Evolutionary conservation across 53 echinoderm and acorn worm genomes (phyloP), one percentile per base, ranked within the genome.

Genomic region (Temnopleurus reevesii): DNA sequence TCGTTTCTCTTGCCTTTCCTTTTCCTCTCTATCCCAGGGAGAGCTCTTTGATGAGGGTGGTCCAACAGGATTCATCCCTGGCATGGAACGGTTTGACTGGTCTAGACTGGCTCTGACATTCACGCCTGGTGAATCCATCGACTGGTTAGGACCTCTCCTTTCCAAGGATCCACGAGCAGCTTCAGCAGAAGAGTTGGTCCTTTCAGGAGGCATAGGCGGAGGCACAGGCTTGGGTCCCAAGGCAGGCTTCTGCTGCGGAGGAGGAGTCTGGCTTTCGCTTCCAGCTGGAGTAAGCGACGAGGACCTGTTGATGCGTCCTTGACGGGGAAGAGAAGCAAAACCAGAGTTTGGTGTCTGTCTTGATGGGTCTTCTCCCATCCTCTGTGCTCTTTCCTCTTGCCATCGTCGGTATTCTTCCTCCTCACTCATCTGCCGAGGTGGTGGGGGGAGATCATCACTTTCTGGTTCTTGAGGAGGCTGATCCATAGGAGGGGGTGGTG

Each of bases 281-380:
- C 88, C 90, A 2, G 81, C 63, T 15, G 92, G 91, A 59, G 65
- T 87, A 36, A 90, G 46, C 8, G 95, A 91, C 33, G 91, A 89
- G 6, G 93, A 93, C 56, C 93, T 93, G 45, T 91, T 91, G 64
- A 96, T 96, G 21, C 96, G 95, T 21, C 97, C 95, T 56, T 95
- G 95, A 29, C 93, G 89, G 5, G 97, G 95, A 9, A 96, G 86
- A 15, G 97, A 97, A 9, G 97, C 95, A 89, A 92, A 95, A 12
- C 91, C 90, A 45, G 89, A 91, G n/a, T 89, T 80, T 24, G 91
- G 91, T 13, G 33, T 61, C 44, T 46, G 85, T 1, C 80, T 61
- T n/a, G 41, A 41, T 38, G 38, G 71, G 43, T 71, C 71, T 18
- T 41, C 71, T 41, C 71, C 71, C 26, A 79, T 89, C 25, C 89